Conservation (phyloP, 2,113 vertebrate genomes). For the Crypturellus undulatus region DNA sequence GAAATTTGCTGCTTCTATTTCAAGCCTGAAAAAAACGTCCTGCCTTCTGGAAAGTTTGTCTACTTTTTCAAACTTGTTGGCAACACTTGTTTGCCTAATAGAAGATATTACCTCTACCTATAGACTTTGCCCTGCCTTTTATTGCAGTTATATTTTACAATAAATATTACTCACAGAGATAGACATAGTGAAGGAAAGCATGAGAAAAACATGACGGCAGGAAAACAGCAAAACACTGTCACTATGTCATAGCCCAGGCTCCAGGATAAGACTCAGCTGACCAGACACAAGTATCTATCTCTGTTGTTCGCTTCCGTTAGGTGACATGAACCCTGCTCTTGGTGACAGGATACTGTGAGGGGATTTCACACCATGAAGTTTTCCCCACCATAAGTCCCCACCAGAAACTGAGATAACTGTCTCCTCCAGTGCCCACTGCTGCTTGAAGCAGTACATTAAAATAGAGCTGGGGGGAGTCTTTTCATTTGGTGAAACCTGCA, state of each 20-base stretch:
- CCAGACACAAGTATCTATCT: not conserved
- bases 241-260: not conserved
- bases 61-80: not conserved
- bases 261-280: not conserved
- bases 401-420: not conserved
- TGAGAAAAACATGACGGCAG: not conserved
- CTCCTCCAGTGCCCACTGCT: not conserved
- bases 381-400: not conserved
- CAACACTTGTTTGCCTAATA: not conserved
- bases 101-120: not conserved
- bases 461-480: not conserved
- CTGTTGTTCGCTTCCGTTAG: not conserved
- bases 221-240: not conserved
- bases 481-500: not conserved
- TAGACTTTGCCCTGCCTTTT: slow-evolving; percentile 1
- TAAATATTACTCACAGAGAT: not conserved
- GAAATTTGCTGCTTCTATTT: not conserved
- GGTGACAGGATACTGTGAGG: not conserved
- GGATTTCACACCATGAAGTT: not conserved
- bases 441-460: not conserved
- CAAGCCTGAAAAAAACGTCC: not conserved
- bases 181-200: not conserved
- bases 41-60: not conserved
- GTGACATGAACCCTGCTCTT: not conserved
- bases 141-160: not conserved